phyloP scores from a whole-genome alignment of 2,797 vertebrate genomes.

The Alca torda region DNA sequence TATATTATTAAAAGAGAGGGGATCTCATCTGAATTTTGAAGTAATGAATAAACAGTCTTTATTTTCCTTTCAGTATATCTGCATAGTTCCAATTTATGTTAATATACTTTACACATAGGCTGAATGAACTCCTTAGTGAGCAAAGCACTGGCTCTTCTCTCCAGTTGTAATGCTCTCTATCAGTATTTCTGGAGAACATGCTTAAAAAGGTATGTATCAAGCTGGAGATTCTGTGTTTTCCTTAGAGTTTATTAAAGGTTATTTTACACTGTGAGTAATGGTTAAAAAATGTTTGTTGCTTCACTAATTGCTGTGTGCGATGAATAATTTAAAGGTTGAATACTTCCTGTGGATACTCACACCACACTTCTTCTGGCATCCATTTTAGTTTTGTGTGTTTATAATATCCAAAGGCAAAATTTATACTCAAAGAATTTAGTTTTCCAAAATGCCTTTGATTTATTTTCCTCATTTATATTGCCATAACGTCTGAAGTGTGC shows the following conservation, averaged over 20 bases:
- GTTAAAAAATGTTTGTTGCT: background rate
- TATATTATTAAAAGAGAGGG: background rate
- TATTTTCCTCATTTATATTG: slow-evolving; percentile 46
- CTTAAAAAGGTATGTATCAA: background rate
- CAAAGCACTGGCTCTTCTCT: background rate
- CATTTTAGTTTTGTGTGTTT: background rate
- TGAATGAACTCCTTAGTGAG: background rate
- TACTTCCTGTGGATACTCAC: background rate
- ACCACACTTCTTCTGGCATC: background rate
- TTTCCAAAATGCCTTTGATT: slow-evolving; percentile 39
- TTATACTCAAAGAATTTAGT: background rate
- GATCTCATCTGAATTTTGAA: background rate
- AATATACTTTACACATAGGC: background rate
- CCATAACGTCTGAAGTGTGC: background rate
- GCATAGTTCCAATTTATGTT: background rate
- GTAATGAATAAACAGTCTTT: background rate
- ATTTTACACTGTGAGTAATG: background rate
- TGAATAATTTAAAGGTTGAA: background rate
- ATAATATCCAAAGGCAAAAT: slow-evolving; percentile 18
- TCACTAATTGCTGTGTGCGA: background rate
- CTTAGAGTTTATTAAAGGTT: background rate
- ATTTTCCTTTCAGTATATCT: background rate
- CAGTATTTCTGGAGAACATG: background rate
- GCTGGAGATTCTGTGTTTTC: background rate
- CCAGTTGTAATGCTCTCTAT: background rate